phyloP scores from a whole-genome alignment of 2,113 vertebrate genomes.

The Ammodramus savannarum region DNA sequence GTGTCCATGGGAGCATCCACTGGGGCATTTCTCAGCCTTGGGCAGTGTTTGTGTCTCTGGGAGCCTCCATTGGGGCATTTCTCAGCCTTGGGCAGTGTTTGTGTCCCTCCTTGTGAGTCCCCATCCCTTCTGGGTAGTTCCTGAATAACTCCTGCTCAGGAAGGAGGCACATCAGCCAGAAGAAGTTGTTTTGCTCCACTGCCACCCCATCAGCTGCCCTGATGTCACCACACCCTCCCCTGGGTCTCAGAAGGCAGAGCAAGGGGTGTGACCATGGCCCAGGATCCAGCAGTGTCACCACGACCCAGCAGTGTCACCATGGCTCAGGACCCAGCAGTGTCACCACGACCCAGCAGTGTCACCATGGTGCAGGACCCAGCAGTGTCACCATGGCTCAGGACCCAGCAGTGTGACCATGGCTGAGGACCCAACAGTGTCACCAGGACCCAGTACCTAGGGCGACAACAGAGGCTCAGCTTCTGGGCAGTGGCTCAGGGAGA shows the following conservation, averaged over 20 bases:
- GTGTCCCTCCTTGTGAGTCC: background rate
- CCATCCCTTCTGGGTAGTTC: background rate
- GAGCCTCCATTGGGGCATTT: background rate
- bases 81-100: fast-evolving
- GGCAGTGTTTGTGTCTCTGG: background rate
- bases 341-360: background rate
- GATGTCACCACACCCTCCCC: background rate
- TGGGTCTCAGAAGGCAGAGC: background rate
- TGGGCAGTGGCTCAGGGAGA: background rate
- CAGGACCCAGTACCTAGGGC: background rate
- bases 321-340: background rate
- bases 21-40: fast-evolving
- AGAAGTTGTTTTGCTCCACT: background rate
- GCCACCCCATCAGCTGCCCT: background rate
- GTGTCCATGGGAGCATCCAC: background rate
- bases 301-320: background rate
- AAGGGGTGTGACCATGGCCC: background rate
- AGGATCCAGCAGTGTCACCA: background rate
- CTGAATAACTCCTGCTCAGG: background rate
- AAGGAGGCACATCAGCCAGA: background rate
- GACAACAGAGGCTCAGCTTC: background rate
- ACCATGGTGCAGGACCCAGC: background rate
- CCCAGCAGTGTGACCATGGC: background rate
- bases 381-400: background rate
- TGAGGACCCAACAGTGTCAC: background rate